Percentiles rank a stretch among this genome's conserved stretches.
Conservation (phyloP, 2,888 invertebrate genomes). For the Seira ritae region DNA sequence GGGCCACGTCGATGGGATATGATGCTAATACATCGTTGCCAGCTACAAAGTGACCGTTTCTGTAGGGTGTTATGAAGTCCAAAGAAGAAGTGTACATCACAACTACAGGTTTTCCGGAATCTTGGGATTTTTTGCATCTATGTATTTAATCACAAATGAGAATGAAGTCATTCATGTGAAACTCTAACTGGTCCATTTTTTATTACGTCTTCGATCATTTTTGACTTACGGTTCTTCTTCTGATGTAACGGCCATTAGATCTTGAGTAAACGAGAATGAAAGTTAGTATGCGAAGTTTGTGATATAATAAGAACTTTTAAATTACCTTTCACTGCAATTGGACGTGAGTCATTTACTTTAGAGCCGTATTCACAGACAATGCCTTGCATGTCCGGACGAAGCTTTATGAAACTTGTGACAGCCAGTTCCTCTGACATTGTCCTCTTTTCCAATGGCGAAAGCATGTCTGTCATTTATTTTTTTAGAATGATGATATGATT, state of each 20-base stretch:
- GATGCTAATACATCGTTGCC: not conserved
- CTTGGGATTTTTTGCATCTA: conserved; percentile 30
- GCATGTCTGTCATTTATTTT: conserved; percentile 18
- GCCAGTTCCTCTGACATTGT: not conserved
- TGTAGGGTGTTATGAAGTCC: conserved; percentile 18
- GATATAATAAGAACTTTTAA: not conserved
- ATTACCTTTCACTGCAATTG: conserved; percentile 16
- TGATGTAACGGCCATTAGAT: conserved; percentile 30
- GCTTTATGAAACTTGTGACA: conserved; percentile 24
- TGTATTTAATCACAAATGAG: not conserved
- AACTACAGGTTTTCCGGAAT: conserved; percentile 19
- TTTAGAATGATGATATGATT: not conserved
- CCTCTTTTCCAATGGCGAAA: not conserved
- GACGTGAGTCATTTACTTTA: not conserved
- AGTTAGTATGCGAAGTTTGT: not conserved
- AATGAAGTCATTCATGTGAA: not conserved
- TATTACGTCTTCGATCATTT: not conserved
- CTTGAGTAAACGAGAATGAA: conserved; percentile 10
- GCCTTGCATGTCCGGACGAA: not conserved
- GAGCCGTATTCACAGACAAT: conserved; percentile 22
- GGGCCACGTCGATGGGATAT: conserved; percentile 8
- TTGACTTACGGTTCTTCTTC: conserved; percentile 44
- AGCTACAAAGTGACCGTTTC: conserved; percentile 20
- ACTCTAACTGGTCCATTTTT: not conserved
- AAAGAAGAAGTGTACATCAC: not conserved